Evolutionary conservation across 2,797 vertebrate genomes (phyloP), one percentile per base, ranked within the genome.

Genomic region (Poecilia velifera): DNA sequence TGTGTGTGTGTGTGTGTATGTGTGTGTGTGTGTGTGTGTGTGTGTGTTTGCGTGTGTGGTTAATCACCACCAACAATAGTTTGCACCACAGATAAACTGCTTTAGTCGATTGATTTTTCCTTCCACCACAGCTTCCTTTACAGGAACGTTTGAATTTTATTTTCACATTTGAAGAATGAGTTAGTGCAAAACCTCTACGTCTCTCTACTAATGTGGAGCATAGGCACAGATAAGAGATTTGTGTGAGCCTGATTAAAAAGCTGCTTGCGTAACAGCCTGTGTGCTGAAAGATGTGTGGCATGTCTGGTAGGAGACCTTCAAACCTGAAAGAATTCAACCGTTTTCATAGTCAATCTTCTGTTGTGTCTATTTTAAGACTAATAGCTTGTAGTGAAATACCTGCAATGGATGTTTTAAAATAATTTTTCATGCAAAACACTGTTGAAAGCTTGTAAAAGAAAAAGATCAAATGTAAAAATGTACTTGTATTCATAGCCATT

Each of bases 231-330:
- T 25, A 71, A 76, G 49, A 83, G 73, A 71, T 79, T 46, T 71
- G 83, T 76, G 59, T 78, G 81, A 78, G 85, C 74, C 79, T 86
- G 88, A 89, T 90, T 84, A 81, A 86, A 90, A 85, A 78, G 82
- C 74, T 45, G 76, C 83, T 91, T 90, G 78, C 31, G 53, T 82
- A 85, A 91, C 78, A 72, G 73, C 53, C 76, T 74, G 53, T 86
- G 72, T 51, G 78, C 83, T 53, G 46, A 76, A 79, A 87, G 73
- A 84, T 46, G 76, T 82, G 71, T 75, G 73, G 85, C 79, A 1
- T 16, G 85, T 92, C 88, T 87, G 80, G 78, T 89, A 80, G 81
- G 78, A 72, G 80, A 79, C 73, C 74, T 77, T 66, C 80, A 84
- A 86, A 73, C 81, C 78, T 47, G 62, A 75, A 46, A 77, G 70